phyloP scores from a whole-genome alignment of 2,888 invertebrate genomes.

The Itoplectis maculator region DNA sequence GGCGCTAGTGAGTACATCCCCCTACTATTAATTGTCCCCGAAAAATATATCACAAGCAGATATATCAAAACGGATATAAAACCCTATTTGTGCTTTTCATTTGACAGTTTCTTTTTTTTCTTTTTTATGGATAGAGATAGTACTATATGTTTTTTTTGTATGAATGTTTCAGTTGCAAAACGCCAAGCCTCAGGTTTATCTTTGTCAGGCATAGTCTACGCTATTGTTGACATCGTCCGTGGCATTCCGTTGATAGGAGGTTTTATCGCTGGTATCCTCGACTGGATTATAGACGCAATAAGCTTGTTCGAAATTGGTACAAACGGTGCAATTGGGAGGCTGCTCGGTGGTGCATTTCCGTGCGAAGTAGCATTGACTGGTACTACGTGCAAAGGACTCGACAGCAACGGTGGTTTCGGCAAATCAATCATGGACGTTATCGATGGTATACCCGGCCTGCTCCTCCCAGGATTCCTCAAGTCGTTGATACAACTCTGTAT shows the following conservation, averaged over 20 bases:
- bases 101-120: not conserved
- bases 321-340: constrained; percentile 65
- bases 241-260: constrained; percentile 65
- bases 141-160: not conserved
- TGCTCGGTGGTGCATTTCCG: constrained; percentile 71
- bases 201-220: constrained; percentile 10
- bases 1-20: constrained; percentile 53
- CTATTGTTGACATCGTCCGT: accelerated
- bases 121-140: not conserved
- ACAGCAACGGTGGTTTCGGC: constrained; percentile 58
- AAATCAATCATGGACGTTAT: constrained; percentile 47
- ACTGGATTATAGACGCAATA: constrained; percentile 40
- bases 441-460: constrained; percentile 47
- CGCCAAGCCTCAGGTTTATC: constrained; percentile 35
- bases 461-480: constrained; percentile 65
- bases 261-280: accelerated
- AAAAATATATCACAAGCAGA: not conserved
- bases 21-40: not conserved
- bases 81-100: not conserved
- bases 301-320: constrained; percentile 57
- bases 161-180: constrained; percentile 61
- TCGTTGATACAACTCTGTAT: not conserved
- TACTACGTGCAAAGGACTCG: constrained; percentile 67
- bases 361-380: constrained; percentile 63
- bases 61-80: not conserved